Base-by-base conservation (phyloP, 2,888 invertebrate species). In the Rotaria sp. region DNA sequence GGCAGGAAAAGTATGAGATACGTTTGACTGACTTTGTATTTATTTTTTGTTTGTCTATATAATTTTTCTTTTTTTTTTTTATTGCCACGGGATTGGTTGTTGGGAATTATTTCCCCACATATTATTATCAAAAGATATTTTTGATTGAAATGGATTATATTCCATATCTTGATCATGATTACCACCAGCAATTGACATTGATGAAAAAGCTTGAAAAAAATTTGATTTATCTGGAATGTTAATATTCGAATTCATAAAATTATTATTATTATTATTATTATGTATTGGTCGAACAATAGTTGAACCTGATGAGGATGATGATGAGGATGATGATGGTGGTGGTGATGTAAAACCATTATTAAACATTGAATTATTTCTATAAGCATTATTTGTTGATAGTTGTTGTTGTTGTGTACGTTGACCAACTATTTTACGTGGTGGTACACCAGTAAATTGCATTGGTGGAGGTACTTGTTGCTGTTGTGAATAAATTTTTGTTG, bases 91-190 rank as follows among this genome's bases (percentile, higher is more conserved):
- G 41, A 80, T 80, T 45, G 80, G 38, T 80, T 80, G 80, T 80
- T 80, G 80, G 11, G 41, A 67, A 67, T 67, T 30, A 38, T 67
- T 67, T 67, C 35, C 24, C 80, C 80, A 80, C 15, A 45, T 80
- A 80, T 80, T 80, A 80, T 80, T 80, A 80, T 80, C 80, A 45
- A 80, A 80, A 18, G 80, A 45, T 41, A 80, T 80, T n/a, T 80
- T 80, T n/a, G 80, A 80, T 80, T 80, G 41, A 80, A 80, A 80
- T 45, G 80, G 80, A 45, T 80, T 80, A 45, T 45, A 80, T 45
- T 80, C 45, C n/a, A 80, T 45, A 80, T 45, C 45, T 45, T 80
- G 80, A 80, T 80, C 80, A 45, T 80, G 21, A 67, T 30, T 18
- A 59, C 30, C 59, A 59, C 59, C 59, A 59, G 59, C 59, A n/a